phyloP scores from a whole-genome alignment of 2,113 vertebrate genomes.

The Ammodytes marinus region DNA sequence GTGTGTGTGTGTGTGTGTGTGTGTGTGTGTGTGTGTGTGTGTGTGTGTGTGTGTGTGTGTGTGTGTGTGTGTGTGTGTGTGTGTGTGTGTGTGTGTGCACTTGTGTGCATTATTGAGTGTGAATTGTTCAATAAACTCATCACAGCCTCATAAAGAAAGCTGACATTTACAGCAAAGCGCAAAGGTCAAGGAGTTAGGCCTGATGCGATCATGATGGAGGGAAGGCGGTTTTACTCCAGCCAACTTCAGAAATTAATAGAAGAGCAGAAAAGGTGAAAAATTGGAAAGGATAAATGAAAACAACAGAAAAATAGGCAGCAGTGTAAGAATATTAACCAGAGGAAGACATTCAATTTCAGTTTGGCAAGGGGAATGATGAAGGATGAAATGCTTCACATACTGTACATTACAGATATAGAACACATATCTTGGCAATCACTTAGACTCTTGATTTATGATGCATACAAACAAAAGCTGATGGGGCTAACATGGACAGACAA shows the following conservation, averaged over 20 bases:
- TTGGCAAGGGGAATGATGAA: not conserved
- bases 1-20: conserved; percentile 44
- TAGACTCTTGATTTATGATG: conserved; percentile 63
- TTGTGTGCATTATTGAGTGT: conserved; percentile 64
- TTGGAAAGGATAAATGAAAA: conserved; percentile 40
- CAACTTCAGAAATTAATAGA: conserved; percentile 37
- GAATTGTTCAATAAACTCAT: conserved; percentile 84
- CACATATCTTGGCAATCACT: conserved; percentile 34
- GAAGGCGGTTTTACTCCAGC: conserved; percentile 41
- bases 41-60: conserved; percentile 44
- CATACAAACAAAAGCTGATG: conserved; percentile 49
- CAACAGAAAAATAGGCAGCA: conserved; percentile 18
- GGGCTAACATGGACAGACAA: conserved; percentile 62
- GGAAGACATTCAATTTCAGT: conserved; percentile 12
- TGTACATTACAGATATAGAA: not conserved
- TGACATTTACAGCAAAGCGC: conserved; percentile 83
- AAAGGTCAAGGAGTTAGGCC: conserved; percentile 81
- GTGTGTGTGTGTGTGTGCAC: conserved; percentile 44
- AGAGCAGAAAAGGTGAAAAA: not conserved
- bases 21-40: conserved; percentile 64
- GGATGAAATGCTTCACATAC: conserved; percentile 2
- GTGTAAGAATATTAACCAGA: not conserved
- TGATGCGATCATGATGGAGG: conserved; percentile 82
- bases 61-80: conserved; percentile 15
- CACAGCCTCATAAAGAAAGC: conserved; percentile 82